phyloP scores from a whole-genome alignment of 1,140 invertebrate genomes.

The Hestina assimilis region DNA sequence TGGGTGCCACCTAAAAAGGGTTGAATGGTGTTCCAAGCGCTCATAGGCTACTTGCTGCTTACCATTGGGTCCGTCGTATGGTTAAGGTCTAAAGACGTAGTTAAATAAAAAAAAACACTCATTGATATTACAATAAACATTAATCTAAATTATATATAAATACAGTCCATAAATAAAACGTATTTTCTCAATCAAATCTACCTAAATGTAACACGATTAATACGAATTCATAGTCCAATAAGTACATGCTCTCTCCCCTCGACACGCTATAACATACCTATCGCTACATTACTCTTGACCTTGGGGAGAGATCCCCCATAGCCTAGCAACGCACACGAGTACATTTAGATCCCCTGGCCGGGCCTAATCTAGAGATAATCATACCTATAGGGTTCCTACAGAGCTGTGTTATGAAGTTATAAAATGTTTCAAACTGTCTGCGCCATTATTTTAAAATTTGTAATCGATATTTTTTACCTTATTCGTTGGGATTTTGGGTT shows the following conservation, averaged over 20 bases:
- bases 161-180: too few relatives aligned
- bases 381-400: conserved; percentile 64
- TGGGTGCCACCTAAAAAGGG: too few relatives aligned
- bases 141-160: too few relatives aligned
- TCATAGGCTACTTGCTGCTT: too few relatives aligned
- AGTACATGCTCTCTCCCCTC: conserved; percentile 34
- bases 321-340: conserved; percentile 69
- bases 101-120: too few relatives aligned
- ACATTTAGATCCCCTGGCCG: conserved; percentile 60
- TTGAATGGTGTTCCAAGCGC: too few relatives aligned
- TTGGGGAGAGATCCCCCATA: conserved; percentile 66
- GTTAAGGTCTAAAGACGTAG: too few relatives aligned
- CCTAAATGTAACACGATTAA: conserved; percentile 20
- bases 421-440: conserved; percentile 27
- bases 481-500: conserved; percentile 9
- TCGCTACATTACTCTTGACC: conserved; percentile 63
- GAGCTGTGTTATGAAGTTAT: conserved; percentile 45
- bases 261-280: conserved; percentile 39
- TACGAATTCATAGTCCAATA: conserved; percentile 28
- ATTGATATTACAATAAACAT: too few relatives aligned
- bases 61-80: too few relatives aligned
- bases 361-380: conserved; percentile 65
- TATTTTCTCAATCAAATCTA: conserved; percentile 2
- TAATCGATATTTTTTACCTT: background rate
- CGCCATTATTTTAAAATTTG: background rate